Conservation (phyloP, 2,113 vertebrate genomes). For the Chaenocephalus aceratus region DNA sequence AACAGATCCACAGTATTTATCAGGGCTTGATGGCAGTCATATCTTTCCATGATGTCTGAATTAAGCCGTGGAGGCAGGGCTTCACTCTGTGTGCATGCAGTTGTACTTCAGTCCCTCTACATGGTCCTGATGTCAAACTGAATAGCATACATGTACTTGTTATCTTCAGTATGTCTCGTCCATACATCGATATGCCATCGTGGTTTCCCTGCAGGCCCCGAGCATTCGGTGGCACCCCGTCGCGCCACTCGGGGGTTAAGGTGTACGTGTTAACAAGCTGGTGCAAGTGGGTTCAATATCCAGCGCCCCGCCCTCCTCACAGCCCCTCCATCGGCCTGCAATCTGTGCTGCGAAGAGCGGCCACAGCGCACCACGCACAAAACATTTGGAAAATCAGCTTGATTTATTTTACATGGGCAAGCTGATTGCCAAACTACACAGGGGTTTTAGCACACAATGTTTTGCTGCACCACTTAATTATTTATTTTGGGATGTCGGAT, state of each 20-base stretch:
- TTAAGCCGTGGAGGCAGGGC: background rate
- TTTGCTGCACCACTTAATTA: conserved; percentile 81
- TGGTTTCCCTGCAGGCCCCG: too few relatives aligned
- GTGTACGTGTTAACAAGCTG: conserved; percentile 87
- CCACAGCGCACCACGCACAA: conserved; percentile 81
- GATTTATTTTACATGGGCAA: conserved; percentile 88
- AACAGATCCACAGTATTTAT: background rate
- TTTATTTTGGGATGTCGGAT: conserved; percentile 75
- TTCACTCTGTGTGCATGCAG: background rate
- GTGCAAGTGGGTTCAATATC: conserved; percentile 82
- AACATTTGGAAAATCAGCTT: conserved; percentile 91
- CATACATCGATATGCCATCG: too few relatives aligned
- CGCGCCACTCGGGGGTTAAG: conserved; percentile 77
- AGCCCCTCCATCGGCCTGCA: conserved; percentile 84
- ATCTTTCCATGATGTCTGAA: background rate
- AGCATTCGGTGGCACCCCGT: too few relatives aligned
- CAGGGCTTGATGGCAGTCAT: background rate
- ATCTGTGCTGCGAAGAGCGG: conserved; percentile 88
- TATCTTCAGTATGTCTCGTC: too few relatives aligned
- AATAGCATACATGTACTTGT: too few relatives aligned
- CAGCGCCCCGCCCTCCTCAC: conserved; percentile 82
- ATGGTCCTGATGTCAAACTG: too few relatives aligned
- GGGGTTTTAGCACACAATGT: conserved; percentile 88
- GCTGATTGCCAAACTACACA: conserved; percentile 87
- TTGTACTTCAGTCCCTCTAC: too few relatives aligned